Evolutionary conservation across 2,888 invertebrate species (phyloP), one percentile per base, ranked within the genome.

Genomic region (Archips crataeganus): DNA sequence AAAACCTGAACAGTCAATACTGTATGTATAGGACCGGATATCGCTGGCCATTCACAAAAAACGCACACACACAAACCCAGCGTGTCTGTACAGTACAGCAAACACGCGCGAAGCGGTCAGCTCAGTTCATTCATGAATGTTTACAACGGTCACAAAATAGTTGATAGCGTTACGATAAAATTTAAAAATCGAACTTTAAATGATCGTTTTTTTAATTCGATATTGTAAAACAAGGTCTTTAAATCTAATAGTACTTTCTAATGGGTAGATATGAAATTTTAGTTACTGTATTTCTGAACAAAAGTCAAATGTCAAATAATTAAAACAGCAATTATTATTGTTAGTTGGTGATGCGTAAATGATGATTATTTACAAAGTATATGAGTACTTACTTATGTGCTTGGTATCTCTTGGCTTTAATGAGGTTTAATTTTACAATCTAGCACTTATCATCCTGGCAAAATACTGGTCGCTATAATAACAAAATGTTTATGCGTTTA

Each of bases 11-110:
- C 87, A 82, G 85, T 81, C 87, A 84, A 90, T 90, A 89, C 85
- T 84, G 84, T 77, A 72, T 78, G 77, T 87, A 81, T 81, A 88
- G 86, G 92, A 92, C 94, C 94, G 94, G 94, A 94, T 93, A 92
- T 91, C 90, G 87, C 83, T 84, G 91, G 86, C 89, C 94, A 94
- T 94, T 94, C 94, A 94, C 93, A 93, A 94, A 94, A 93, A 94
- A 90, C 84, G 77, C 90, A 84, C 89, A 87, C 89, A 82, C 77
- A 77, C 80, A 80, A 64, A 70, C 71, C 75, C 5, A 78, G 75
- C 77, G 79, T 81, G 76, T 77, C 79, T 82, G 84, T 75, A 81
- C 79, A 78, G 70, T 75, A 81, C 87, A 87, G 89, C 75, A 82
- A 87, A 87, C 90, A 87, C 85, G 84, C 84, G 80, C 78, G 77